These are phyloP conservation scores for Aix galericulata DNA, from an alignment of 2,113 vertebrate genomes.

Conservation along the genomic window DNA sequence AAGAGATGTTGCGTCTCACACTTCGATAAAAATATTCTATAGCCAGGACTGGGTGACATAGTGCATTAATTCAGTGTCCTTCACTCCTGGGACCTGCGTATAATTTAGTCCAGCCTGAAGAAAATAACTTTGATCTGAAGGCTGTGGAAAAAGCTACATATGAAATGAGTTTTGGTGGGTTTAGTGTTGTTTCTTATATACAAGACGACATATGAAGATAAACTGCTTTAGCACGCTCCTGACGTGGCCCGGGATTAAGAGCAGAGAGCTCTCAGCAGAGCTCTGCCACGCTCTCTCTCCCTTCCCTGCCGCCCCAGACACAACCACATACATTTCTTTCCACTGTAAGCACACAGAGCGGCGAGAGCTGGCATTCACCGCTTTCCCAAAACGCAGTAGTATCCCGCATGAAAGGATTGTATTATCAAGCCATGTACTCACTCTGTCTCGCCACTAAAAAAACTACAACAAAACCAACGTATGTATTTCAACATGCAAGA, in stretches of 20 bases:
- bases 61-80: conserved; percentile 86
- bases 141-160: conserved; percentile 80
- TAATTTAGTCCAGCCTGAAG: conserved; percentile 84
- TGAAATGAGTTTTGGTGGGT: conserved; percentile 80
- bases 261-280: conserved; percentile 45
- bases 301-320: background rate
- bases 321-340: background rate
- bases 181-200: conserved; percentile 77
- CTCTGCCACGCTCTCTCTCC: conserved; percentile 8
- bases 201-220: conserved; percentile 73
- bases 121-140: conserved; percentile 85
- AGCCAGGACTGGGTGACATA: conserved; percentile 79
- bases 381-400: conserved; percentile 11
- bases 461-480: background rate
- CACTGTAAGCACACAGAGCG: background rate
- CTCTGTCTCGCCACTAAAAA: background rate
- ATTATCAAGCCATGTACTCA: background rate
- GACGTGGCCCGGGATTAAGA: conserved; percentile 65
- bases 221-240: conserved; percentile 75
- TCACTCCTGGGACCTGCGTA: conserved; percentile 83
- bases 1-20: conserved; percentile 75
- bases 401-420: background rate
- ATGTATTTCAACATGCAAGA: background rate
- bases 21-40: conserved; percentile 78
- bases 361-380: background rate